Evolutionary conservation across 1,140 invertebrate genomes (phyloP), one percentile per base, ranked within the genome.

Genomic region (Euwallacea fornicatus): DNA sequence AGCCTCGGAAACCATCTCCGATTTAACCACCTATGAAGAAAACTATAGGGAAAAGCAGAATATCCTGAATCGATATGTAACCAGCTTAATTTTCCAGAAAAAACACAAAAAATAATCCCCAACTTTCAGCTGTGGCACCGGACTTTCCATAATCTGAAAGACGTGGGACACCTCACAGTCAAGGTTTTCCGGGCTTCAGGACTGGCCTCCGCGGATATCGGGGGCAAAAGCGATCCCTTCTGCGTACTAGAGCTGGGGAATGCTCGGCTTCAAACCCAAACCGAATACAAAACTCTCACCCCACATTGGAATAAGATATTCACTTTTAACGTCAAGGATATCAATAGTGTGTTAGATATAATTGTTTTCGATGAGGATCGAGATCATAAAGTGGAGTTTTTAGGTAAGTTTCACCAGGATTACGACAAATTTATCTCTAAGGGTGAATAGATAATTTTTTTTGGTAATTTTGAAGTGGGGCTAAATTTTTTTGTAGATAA

Each of bases 251-350:
- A 99, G 82, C 82, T 99, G 59, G 93, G 95, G 3, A 99, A 99
- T 83, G 88, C 95, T 0, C 87, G 97, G 59, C 84, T 99, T 47
- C 96, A 98, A 83, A 99, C 98, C 0, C 96, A 99, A 81, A 99
- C 98, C 0, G 96, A 98, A 81, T 99, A 99, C 81, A 98, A 99
- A 82, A 99, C 97, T 0, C 83, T 99, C 3, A 88, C 91, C 59
- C 98, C 98, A 0, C 94, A 91, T 71, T 99, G 98, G 98, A 96
- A 98, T 82, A 98, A 99, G 84, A 94, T 98, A 74, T 99, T 99
- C 81, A 97, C 93, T 46, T 98, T 99, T 80, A 94, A 96, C 81
- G 92, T 99, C 0, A 97, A 97, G 80, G 98, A 99, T 81, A 97
- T 99, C 61, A 97, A 98, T 76, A 94, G 95, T 46, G 89, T 96